Conservation (phyloP, 2,797 vertebrate genomes). For the Gymnothorax javanicus region DNA sequence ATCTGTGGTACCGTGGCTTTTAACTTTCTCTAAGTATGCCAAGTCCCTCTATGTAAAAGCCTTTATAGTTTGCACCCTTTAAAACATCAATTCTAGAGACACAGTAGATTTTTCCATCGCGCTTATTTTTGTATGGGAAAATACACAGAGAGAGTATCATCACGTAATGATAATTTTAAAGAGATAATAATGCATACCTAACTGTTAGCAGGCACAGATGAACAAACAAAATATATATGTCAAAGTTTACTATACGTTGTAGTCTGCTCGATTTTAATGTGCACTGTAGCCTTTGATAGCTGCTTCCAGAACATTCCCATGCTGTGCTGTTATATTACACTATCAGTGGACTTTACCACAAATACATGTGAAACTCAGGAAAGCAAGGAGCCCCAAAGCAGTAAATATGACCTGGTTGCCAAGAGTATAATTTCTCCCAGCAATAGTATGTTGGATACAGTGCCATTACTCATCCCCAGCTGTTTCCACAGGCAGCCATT, state of each 20-base stretch:
- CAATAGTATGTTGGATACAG: background rate
- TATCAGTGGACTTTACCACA: background rate
- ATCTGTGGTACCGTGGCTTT: background rate
- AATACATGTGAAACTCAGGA: background rate
- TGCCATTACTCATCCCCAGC: background rate
- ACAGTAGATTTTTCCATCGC: background rate
- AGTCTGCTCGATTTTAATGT: background rate
- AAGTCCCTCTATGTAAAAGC: background rate
- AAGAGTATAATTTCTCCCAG: conserved; percentile 1
- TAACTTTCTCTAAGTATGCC: no score
- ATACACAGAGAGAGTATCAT: background rate
- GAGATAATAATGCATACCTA: background rate
- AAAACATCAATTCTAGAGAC: background rate
- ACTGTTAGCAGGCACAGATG: background rate
- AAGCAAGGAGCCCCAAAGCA: background rate
- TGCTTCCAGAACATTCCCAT: background rate
- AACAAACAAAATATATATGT: background rate
- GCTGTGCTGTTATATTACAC: background rate
- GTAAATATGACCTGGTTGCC: background rate
- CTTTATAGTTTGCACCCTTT: background rate
- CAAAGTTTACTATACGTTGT: background rate
- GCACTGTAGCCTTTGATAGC: background rate
- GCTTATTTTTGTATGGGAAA: background rate
- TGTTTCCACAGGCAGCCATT: background rate
- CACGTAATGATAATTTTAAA: background rate